These are phyloP conservation scores for Pedionomus torquatus DNA, from an alignment of 2,113 vertebrate genomes.

Conservation along the genomic window DNA sequence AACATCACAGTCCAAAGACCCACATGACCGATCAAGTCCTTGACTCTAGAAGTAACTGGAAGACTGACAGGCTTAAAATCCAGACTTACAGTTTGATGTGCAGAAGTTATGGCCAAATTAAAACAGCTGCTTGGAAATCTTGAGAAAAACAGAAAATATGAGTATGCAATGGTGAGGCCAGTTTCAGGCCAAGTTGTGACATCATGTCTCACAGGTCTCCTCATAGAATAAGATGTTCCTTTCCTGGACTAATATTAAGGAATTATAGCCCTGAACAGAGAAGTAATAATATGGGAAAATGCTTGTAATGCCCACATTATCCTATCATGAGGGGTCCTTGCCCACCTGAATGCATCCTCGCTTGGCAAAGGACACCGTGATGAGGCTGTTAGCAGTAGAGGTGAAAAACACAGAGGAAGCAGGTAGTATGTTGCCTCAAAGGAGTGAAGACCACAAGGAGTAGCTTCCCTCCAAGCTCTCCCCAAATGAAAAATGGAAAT, in stretches of 20 bases:
- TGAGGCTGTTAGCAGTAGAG: background rate
- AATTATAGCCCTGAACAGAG: background rate
- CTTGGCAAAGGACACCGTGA: background rate
- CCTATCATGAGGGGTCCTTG: background rate
- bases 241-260: background rate
- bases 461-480: background rate
- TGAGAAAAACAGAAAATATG: background rate
- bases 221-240: background rate
- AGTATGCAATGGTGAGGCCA: background rate
- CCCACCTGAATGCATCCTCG: background rate
- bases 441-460: background rate
- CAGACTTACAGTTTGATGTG: background rate
- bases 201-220: background rate
- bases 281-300: background rate
- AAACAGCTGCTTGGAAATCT: background rate
- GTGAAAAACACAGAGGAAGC: background rate
- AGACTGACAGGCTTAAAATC: background rate
- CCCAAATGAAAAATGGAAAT: background rate
- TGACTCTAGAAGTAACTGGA: background rate
- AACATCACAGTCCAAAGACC: background rate
- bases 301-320: background rate
- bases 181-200: background rate
- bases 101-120: background rate
- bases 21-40: fast-evolving
- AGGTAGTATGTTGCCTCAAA: fast-evolving